These are phyloP conservation scores for Coptotermes formosanus DNA, from an alignment of 1,140 invertebrate genomes.

Conservation along the genomic window DNA sequence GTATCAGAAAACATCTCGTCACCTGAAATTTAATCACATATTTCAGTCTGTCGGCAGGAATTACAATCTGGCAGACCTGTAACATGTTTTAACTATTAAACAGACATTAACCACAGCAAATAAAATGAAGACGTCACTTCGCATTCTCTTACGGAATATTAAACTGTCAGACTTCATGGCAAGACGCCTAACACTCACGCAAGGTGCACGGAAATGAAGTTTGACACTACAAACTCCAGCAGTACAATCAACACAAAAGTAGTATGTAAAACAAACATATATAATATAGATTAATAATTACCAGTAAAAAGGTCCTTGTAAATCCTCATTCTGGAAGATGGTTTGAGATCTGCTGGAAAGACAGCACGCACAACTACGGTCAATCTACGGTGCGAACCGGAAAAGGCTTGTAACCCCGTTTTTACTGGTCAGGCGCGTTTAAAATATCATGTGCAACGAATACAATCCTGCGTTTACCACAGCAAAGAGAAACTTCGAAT, in stretches of 20 bases:
- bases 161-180: too few species aligned
- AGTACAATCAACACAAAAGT: background rate
- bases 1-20: constrained; percentile 98
- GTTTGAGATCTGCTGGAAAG: constrained; percentile 53
- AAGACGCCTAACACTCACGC: too few species aligned
- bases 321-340: constrained; percentile 87
- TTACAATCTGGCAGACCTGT: too few species aligned
- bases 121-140: too few species aligned
- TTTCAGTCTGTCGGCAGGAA: background rate
- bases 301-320: constrained; percentile 93
- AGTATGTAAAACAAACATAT: background rate
- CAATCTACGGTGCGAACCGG: constrained; percentile 26
- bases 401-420: background rate
- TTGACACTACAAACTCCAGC: background rate
- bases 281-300: constrained; percentile 50
- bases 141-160: too few species aligned
- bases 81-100: too few species aligned
- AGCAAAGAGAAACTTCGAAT: too few species aligned
- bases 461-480: too few species aligned
- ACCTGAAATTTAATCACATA: constrained; percentile 57
- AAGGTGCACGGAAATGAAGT: background rate
- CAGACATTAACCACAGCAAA: too few species aligned
- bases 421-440: background rate
- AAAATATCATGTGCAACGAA: background rate
- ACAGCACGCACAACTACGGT: background rate